phyloP scores from a whole-genome alignment of 2,888 invertebrate species.

The Scaeva pyrastri region DNA sequence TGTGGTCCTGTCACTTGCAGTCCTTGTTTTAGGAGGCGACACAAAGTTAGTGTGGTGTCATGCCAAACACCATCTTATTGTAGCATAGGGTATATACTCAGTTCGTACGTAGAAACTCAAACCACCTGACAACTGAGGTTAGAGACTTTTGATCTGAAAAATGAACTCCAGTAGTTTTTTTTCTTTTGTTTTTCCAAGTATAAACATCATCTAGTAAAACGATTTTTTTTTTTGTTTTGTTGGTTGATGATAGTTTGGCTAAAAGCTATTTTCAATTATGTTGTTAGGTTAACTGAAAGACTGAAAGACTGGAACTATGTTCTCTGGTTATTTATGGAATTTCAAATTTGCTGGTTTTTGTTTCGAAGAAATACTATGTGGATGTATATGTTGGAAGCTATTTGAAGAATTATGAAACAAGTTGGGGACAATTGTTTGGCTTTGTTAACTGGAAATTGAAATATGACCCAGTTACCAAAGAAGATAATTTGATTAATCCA shows the following conservation, averaged over 20 bases:
- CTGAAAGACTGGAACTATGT: background rate
- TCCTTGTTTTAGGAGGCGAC: slow-evolving; percentile 8
- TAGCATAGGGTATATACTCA: background rate
- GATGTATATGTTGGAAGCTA: background rate
- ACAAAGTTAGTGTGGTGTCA: slow-evolving; percentile 37
- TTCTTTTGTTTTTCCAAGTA: too few species aligned
- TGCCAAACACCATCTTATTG: slow-evolving; percentile 46
- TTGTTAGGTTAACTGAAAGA: slow-evolving; percentile 30
- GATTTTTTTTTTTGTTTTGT: slow-evolving; percentile 16
- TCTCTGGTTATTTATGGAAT: background rate
- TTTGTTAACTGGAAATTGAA: too few species aligned
- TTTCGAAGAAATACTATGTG: background rate
- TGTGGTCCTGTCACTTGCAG: slow-evolving; percentile 55
- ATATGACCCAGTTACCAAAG: too few species aligned
- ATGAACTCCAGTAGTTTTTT: slow-evolving; percentile 43
- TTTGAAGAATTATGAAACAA: background rate
- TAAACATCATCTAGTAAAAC: slow-evolving; percentile 52
- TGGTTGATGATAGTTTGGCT: background rate
- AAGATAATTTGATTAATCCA: too few species aligned
- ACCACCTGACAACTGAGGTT: slow-evolving; percentile 63
- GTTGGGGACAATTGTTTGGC: background rate
- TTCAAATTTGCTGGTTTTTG: background rate
- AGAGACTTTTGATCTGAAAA: slow-evolving; percentile 52
- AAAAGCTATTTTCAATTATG: slow-evolving; percentile 42
- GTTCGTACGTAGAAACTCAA: background rate